A percentile compares a stretch with the other conserved stretches of the same genome.
Conservation (phyloP, 2,888 invertebrate species). For the Drosophila koepferae region DNA sequence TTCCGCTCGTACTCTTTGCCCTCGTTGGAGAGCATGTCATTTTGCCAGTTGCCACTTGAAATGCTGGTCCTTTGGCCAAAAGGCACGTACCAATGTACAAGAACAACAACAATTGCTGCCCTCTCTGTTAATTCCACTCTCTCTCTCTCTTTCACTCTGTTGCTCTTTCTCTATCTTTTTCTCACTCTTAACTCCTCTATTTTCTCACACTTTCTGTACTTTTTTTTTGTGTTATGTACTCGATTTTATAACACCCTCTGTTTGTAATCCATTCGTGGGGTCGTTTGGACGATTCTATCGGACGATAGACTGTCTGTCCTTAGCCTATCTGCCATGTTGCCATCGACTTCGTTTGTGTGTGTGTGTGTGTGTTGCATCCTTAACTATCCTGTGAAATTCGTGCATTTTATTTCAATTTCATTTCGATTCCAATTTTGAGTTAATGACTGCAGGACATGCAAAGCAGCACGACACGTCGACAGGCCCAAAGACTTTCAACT, state of each 20-base stretch:
- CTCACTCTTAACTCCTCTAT: not conserved
- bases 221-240: conserved; percentile 43
- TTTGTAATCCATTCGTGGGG: conserved; percentile 57
- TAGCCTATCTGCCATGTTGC: conserved; percentile 28
- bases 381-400: conserved; percentile 49
- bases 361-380: conserved; percentile 5
- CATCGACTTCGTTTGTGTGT: conserved; percentile 16
- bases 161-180: not conserved
- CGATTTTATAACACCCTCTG: conserved; percentile 68
- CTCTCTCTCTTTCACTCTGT: not conserved
- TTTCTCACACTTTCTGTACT: conserved; percentile 3
- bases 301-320: conserved; percentile 48
- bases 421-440: conserved; percentile 75
- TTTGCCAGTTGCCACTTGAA: conserved; percentile 69
- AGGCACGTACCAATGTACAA: conserved; percentile 59
- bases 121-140: conserved; percentile 3
- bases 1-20: not conserved
- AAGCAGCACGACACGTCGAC: conserved; percentile 59
- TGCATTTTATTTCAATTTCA: conserved; percentile 82
- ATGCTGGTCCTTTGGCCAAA: conserved; percentile 63
- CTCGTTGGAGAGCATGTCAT: conserved; percentile 33
- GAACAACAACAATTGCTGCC: conserved; percentile 26
- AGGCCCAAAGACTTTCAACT: conserved; percentile 17
- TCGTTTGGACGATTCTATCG: conserved; percentile 25
- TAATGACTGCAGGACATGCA: conserved; percentile 83